These are phyloP conservation scores for Rhaphigaster nebulosa DNA, from an alignment of 2,888 invertebrate species.

Conservation along the genomic window DNA sequence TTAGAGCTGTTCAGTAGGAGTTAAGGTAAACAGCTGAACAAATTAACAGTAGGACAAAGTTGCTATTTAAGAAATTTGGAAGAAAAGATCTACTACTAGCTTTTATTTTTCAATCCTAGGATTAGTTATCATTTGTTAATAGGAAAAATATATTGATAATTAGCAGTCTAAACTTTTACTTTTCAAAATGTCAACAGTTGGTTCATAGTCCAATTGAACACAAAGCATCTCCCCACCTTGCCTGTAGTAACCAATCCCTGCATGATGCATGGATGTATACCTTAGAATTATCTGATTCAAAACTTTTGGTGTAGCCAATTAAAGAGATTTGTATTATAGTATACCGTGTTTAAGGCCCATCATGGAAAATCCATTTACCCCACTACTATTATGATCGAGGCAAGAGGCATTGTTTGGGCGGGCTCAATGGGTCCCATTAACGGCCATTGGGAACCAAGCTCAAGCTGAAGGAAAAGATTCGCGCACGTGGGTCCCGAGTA, in stretches of 20 bases:
- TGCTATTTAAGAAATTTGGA: too few relatives aligned
- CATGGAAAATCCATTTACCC: neutral
- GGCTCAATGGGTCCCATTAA: slow-evolving; percentile 32
- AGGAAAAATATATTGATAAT: too few relatives aligned
- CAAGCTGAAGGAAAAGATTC: slow-evolving; percentile 24
- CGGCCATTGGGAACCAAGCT: neutral
- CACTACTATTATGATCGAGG: neutral
- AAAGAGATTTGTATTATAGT: neutral
- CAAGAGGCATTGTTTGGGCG: neutral
- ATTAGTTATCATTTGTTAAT: too few relatives aligned
- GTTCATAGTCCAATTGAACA: neutral
- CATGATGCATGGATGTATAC: neutral
- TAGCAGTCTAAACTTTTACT: too few relatives aligned
- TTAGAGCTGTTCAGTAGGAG: too few relatives aligned
- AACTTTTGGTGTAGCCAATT: neutral
- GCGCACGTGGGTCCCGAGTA: slow-evolving; percentile 50
- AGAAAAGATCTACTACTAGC: too few relatives aligned
- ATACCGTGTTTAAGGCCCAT: neutral
- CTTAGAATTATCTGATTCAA: neutral
- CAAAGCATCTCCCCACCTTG: neutral
- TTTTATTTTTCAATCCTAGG: too few relatives aligned
- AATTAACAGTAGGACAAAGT: too few relatives aligned
- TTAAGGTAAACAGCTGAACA: too few relatives aligned
- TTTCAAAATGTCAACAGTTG: too few relatives aligned
- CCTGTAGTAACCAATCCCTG: neutral